Base-by-base conservation (phyloP, 2,113 vertebrate species). In the Grammatotria lemairii region DNA sequence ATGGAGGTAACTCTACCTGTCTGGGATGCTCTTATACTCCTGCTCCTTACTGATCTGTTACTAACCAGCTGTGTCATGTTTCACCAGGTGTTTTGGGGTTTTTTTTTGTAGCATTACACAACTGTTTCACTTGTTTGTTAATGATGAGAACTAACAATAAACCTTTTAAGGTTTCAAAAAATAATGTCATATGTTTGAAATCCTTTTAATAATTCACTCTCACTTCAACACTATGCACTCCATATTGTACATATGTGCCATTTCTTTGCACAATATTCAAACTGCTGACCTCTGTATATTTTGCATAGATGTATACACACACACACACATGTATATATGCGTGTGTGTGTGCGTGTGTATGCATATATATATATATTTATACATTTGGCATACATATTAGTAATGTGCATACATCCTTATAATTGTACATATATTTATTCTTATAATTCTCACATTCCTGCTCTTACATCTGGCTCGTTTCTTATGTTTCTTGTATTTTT, bases 1-100 rank as follows among this genome's bases (percentile, higher is more conserved):
- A 0, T 78, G 45, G 2, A 8, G 16, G 26, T 28, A 0, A 38
- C 10, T 21, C 33, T 19, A 31, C 16, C 42, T 49, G 14, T 78
- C 23, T 19, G 23, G 16, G 26, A 78, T 19, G 26, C 42, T 75
- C 42, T 75, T 75, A 47, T 2, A 49, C 26, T 78, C 70, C 21
- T 19, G 23, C 42, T 49, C 31, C 45, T 78, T 49, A 31, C 45
- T 49, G 45, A 49, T 49, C 26, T 2, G 70, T 78, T 31, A 31
- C 23, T 47, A 49, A 75, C 70, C 14, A 75, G 21, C 40, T 70
- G 21, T 26, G 38, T 42, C 19, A 40, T 68, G 33, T 40, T 40
- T 63, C 58, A 60, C 28, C 58, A 21, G 35, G 35, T 42, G 35
- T 4, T 70, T 42, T 13, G 9, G 4, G 4, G 6, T 9, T 8